A percentile compares a stretch with the other conserved stretches of the same genome.
Conservation (phyloP, 2,888 invertebrate genomes). For the Athalia rosae region DNA sequence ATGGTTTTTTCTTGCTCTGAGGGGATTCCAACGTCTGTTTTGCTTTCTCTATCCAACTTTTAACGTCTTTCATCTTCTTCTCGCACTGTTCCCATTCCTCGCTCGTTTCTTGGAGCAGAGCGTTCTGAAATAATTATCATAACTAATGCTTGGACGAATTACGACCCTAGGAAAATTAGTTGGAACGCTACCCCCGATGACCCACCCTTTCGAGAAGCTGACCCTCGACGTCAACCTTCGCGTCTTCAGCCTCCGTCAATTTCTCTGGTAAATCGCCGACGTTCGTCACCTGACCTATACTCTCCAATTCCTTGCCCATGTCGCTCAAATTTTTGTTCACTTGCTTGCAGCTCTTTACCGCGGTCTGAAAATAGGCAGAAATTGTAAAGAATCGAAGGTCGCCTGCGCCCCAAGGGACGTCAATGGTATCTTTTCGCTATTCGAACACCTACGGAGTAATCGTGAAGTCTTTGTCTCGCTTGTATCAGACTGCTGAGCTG, state of each 20-base stretch:
- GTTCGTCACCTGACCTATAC: slow-evolving; percentile 88
- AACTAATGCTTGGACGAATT: slow-evolving; percentile 14
- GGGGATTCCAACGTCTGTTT: slow-evolving; percentile 85
- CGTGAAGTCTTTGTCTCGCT: slow-evolving; percentile 89
- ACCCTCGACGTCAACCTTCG: slow-evolving; percentile 89
- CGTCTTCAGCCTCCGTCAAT: slow-evolving; percentile 90
- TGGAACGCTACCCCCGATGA: slow-evolving; percentile 53
- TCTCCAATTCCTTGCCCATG: slow-evolving; percentile 93
- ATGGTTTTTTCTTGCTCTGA: slow-evolving; percentile 89
- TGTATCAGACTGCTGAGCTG: slow-evolving; percentile 86
- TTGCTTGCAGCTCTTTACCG: slow-evolving; percentile 91
- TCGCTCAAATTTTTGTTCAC: slow-evolving; percentile 91
- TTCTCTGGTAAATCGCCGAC: slow-evolving; percentile 90
- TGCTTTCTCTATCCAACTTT: slow-evolving; percentile 92
- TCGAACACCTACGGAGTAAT: slow-evolving; percentile 83
- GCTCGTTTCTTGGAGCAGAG: slow-evolving; percentile 90
- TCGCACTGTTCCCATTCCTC: slow-evolving; percentile 98
- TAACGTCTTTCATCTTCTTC: slow-evolving; percentile 92
- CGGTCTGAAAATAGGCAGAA: slow-evolving; percentile 77
- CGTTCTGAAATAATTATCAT: slow-evolving; percentile 79
- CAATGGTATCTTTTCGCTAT: not conserved
- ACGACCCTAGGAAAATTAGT: not conserved
- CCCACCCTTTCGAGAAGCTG: slow-evolving; percentile 89
- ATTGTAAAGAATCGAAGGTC: slow-evolving; percentile 15
- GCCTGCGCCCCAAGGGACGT: not conserved